Evolutionary conservation across 2,113 vertebrate species (phyloP), one percentile per base, ranked within the genome.

Genomic region (Ameiurus melas): DNA sequence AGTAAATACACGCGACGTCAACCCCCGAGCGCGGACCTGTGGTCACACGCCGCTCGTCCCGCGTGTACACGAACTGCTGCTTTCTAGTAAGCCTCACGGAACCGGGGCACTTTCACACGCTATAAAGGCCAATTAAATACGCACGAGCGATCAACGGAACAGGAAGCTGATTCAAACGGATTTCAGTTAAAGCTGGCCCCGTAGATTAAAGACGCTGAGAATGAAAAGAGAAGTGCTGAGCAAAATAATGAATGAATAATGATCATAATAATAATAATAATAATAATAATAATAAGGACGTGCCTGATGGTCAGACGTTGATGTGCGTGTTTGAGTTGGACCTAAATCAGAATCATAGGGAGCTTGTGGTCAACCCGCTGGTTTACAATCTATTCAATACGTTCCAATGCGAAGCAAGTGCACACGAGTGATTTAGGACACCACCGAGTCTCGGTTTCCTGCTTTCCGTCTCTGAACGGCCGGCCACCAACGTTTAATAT

Each of bases 221-320:
- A 36, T 22, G 36, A 83, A n/a, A 14, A 47, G 7, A 30, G 73
- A 90, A 90, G 86, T 90, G 89, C 89, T 88, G 84, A 78, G 60
- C 10, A 57, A 81, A 64, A 80, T 19, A 73, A 62, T 19, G 55
- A 16, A 89, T 66, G 58, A 68, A 57, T 60, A 68, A 82, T 51
- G n/a, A 58, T 33, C 1, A 80, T 30, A 57, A 13, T 2, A 27
- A 13, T 6, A 27, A n/a, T 1, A 53, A 47, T 30, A 55, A 58
- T 36, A 60, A 81, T n/a, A 33, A 33, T 57, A 57, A 33, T 55
- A 19, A 79, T 78, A 16, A 55, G 0, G 20, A 62, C 22, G 13
- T 43, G 33, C 30, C 80, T 83, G 80, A 39, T 62, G 33, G 62
- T 78, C 53, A 22, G 30, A 60, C 8, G 25, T 43, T 53, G 39